phyloP scores from a whole-genome alignment of 2,797 vertebrate species.

The Mionectes olivaceus region DNA sequence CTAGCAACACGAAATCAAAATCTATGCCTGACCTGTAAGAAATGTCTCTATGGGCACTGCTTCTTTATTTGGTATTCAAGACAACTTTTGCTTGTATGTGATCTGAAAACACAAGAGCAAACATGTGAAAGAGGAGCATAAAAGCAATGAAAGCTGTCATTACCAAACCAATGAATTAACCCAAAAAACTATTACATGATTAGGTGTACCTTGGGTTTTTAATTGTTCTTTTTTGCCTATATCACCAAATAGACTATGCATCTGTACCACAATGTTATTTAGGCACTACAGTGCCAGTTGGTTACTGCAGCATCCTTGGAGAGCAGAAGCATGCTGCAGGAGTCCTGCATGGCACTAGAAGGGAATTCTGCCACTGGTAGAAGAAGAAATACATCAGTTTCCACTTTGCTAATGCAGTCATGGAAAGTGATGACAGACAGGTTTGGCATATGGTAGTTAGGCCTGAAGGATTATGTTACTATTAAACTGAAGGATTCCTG shows the following conservation, averaged over 20 bases:
- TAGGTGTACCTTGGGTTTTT: background rate
- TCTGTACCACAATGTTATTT: background rate
- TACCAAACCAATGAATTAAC: background rate
- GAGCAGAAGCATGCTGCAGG: background rate
- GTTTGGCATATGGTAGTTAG: background rate
- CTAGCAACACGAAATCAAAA: constrained; percentile 28
- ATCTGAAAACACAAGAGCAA: constrained; percentile 59
- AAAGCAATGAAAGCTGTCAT: background rate
- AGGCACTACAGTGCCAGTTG: background rate
- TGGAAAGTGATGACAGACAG: background rate
- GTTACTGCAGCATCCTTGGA: background rate
- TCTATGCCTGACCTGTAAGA: constrained; percentile 23
- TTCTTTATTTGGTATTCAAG: constrained; percentile 41
- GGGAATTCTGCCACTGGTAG: background rate
- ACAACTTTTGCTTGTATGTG: constrained; percentile 21
- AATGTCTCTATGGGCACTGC: constrained; percentile 13
- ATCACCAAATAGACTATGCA: background rate
- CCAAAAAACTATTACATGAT: background rate
- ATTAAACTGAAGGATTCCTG: background rate
- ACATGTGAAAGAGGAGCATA: constrained; percentile 28
- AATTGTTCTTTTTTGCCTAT: background rate
- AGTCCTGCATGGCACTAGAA: background rate
- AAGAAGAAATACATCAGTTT: background rate
- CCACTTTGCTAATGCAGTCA: background rate
- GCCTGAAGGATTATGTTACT: background rate